Evolutionary conservation across 2,797 vertebrate species (phyloP).

Genomic region (Dallia pectoralis): DNA sequence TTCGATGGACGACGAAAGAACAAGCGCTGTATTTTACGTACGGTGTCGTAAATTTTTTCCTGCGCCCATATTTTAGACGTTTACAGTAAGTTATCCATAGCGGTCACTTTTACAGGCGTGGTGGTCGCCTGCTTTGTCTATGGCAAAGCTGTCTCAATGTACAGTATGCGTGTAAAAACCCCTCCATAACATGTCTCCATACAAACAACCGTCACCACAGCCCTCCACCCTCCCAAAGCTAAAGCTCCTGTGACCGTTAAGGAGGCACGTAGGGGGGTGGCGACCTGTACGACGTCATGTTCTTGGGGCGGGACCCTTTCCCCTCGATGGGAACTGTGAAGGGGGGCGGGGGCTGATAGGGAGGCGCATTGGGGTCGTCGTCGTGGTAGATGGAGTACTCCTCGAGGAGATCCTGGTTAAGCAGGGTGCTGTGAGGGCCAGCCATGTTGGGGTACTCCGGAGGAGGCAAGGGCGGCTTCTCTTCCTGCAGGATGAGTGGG

Average conservation of each 20-base stretch:
- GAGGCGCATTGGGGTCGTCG: slow-evolving; percentile 93
- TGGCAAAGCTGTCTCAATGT: slow-evolving; percentile 64
- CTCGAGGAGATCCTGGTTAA: slow-evolving; percentile 93
- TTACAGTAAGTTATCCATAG: slow-evolving; percentile 60
- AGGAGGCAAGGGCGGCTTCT: slow-evolving; percentile 95
- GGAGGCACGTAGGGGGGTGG: slow-evolving; percentile 97
- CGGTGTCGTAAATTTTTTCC: slow-evolving; percentile 51
- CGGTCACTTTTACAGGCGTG: slow-evolving; percentile 60
- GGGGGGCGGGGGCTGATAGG: slow-evolving; percentile 96
- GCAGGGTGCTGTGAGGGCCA: slow-evolving; percentile 90
- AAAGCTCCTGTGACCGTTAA: slow-evolving; percentile 77
- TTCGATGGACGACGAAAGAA: slow-evolving; percentile 53
- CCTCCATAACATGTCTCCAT: slow-evolving; percentile 56
- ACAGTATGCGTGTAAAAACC: slow-evolving; percentile 62
- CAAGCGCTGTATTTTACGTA: slow-evolving; percentile 55
- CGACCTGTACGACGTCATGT: slow-evolving; percentile 98
- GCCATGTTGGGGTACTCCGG: slow-evolving; percentile 96
- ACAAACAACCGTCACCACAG: slow-evolving; percentile 58
- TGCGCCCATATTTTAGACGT: slow-evolving; percentile 60
- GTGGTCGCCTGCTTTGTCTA: slow-evolving; percentile 64
- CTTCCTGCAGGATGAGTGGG: slow-evolving; percentile 97
- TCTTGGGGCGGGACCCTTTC: slow-evolving; percentile 97
- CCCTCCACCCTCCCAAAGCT: slow-evolving; percentile 38
- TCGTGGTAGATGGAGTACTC: slow-evolving; percentile 94
- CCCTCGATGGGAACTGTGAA: slow-evolving; percentile 96